A percentile compares a stretch with the other conserved stretches of the same genome.
Evolutionary conservation across 2,888 invertebrate genomes (phyloP).

Genomic region (Liodrosophila aerea): DNA sequence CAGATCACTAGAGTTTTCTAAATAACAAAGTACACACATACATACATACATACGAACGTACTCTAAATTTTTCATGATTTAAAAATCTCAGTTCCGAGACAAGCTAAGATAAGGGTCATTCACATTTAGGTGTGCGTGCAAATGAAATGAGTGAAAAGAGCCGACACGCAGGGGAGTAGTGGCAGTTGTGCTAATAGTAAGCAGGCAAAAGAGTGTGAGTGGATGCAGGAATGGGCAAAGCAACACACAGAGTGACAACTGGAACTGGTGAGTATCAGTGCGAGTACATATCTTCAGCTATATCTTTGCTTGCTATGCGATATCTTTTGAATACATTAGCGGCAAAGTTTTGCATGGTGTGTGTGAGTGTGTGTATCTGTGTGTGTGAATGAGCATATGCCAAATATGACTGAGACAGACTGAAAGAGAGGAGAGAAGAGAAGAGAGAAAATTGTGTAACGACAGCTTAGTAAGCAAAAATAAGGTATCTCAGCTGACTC

Average conservation of each 20-base stretch:
- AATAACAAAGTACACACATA: no score
- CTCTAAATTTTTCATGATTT: no score
- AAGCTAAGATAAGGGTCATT: background rate
- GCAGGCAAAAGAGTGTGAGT: conserved; percentile 8
- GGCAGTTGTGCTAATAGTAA: conserved; percentile 7
- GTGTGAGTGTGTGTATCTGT: background rate
- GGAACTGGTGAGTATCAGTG: conserved; percentile 20
- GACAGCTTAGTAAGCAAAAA: conserved; percentile 48
- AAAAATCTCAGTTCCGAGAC: no score
- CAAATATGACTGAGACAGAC: background rate
- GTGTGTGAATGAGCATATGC: background rate
- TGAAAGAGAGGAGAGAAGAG: conserved; percentile 1
- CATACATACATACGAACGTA: no score
- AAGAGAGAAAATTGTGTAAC: conserved; percentile 47
- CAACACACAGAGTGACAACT: conserved; percentile 23
- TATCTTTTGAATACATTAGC: conserved; percentile 47
- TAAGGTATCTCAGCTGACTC: conserved; percentile 18
- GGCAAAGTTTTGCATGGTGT: conserved; percentile 15
- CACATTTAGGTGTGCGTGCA: background rate
- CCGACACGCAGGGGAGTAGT: background rate
- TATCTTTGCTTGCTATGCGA: conserved; percentile 27
- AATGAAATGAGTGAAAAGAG: conserved; percentile 17
- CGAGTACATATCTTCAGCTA: conserved; percentile 29
- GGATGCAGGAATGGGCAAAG: conserved; percentile 7
- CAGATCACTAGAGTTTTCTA: no score